Evolutionary conservation across 2,888 invertebrate genomes (phyloP), one percentile per base, ranked within the genome.

Genomic region (Cetonia aurata): DNA sequence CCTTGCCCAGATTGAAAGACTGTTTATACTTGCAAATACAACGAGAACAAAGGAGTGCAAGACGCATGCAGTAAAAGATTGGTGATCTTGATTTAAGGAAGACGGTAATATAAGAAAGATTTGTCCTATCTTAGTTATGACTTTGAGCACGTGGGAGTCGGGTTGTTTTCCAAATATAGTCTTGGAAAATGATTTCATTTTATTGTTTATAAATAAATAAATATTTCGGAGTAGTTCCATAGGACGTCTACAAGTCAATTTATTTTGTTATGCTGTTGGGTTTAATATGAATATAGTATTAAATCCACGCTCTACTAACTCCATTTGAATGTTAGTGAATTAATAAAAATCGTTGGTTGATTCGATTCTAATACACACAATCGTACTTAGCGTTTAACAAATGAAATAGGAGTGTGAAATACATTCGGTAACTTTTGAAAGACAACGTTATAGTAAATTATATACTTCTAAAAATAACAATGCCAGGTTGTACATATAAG

Each of bases 251-350:
- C 25, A 1, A 9, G 48, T 48, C 9, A 46, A 65, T 48, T 65
- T 3, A 1, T 3, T 25, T 25, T 4, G 3, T 25, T 25, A 25
- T 3, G 4, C 1, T 4, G 25, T 25, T 25, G 25, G 25, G 4
- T 3, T 25, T 25, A 25, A 25, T 25, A 25, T 25, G 4, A 3
- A 25, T 25, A 4, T 4, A 25, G n/a, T n/a, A n/a, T n/a, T 44
- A 48, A 46, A 13, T 46, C 25, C 65, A 65, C 15, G 31, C 44
- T 65, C 13, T 33, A 17, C 44, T 65, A 48, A 12, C 25, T 25
- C 25, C 25, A 25, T 25, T 25, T 25, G 1, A 25, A 25, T 4
- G 25, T 25, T 25, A 25, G 1, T 25, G 25, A 25, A 25, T 25
- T 25, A 25, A 25, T 25, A 25, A 25, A 25, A 25, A 25, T 3